Evolutionary conservation across 2,888 invertebrate species (phyloP).

Genomic region (Morinoia aosen): DNA sequence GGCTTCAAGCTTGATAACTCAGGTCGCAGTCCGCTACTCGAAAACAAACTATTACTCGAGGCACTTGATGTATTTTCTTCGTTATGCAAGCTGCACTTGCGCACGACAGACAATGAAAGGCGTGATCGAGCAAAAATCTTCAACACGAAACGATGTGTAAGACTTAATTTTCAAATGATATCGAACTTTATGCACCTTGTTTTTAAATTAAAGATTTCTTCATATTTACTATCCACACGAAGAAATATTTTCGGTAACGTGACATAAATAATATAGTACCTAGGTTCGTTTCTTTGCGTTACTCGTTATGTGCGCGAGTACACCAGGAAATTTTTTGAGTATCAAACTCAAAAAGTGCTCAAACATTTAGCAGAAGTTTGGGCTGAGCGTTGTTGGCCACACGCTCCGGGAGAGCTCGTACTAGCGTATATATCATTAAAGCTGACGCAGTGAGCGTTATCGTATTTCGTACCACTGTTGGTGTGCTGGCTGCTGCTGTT

Average conservation of each 20-base stretch:
- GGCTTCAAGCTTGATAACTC: not conserved
- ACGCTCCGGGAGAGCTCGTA: not conserved
- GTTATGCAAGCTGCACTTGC: not conserved
- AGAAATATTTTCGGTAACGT: not conserved
- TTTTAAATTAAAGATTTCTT: not conserved
- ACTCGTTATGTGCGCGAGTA: not conserved
- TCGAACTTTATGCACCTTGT: not conserved
- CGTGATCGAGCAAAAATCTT: not conserved
- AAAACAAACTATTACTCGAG: not conserved
- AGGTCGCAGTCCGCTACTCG: not conserved
- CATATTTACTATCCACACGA: not conserved
- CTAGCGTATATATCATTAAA: not conserved
- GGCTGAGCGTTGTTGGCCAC: not conserved
- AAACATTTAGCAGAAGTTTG: not conserved
- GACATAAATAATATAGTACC: not conserved
- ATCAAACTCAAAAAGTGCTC: not conserved
- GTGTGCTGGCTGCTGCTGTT: not conserved
- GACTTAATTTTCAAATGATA: not conserved
- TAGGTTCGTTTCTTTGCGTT: not conserved
- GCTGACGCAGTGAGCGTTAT: too few relatives aligned
- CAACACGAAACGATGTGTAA: not conserved
- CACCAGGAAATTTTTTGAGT: not conserved
- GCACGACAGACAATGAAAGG: not conserved
- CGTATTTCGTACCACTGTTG: not conserved
- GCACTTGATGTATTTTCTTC: not conserved